Evolutionary conservation across 1,140 invertebrate species (phyloP), one percentile per base, ranked within the genome.

Genomic region (Calliphora vicina): DNA sequence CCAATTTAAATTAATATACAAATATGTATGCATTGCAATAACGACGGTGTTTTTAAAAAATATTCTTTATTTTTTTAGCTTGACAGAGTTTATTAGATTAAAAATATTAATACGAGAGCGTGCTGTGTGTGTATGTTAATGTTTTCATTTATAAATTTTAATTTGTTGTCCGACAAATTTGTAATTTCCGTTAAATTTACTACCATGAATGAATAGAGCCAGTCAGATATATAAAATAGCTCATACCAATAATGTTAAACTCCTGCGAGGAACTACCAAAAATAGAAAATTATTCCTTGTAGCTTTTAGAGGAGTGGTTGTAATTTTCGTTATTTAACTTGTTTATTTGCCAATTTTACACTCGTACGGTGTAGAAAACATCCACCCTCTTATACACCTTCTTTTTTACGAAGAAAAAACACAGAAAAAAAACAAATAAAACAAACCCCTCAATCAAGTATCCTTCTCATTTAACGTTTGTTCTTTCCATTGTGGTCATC

Each of bases 311-410:
- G 87, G 87, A 86, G 87, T 88, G 87, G 42, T 45, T 74, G 42
- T 50, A 26, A 50, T 87, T 87, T 86, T 82, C 74, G 85, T 85
- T 88, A 87, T 87, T 88, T 88, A 87, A 84, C 86, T 88, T 88
- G 87, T 87, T 88, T 87, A 88, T 88, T 88, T 87, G 86, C 85
- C 86, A 87, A 88, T 29, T 72, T 82, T 43, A 78, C 74, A 78
- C 74, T 78, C 35, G n/a, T 23, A 23, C 23, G 12, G 61, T 67
- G 61, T 67, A 12, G 6, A 23, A 67, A 67, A 67, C 4, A 20
- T 9, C 42, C 74, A 78, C 74, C 74, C 74, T 50, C 61, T 57
- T 6, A n/a, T n/a, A 57, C n/a, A 57, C 17, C 17, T 57, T 57
- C 17, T 57, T 12, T 57, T 17, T 13, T 57, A n/a, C 13, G 10